These are phyloP conservation scores for Volucella inanis DNA, from an alignment of 2,888 invertebrate species.

Conservation along the genomic window DNA sequence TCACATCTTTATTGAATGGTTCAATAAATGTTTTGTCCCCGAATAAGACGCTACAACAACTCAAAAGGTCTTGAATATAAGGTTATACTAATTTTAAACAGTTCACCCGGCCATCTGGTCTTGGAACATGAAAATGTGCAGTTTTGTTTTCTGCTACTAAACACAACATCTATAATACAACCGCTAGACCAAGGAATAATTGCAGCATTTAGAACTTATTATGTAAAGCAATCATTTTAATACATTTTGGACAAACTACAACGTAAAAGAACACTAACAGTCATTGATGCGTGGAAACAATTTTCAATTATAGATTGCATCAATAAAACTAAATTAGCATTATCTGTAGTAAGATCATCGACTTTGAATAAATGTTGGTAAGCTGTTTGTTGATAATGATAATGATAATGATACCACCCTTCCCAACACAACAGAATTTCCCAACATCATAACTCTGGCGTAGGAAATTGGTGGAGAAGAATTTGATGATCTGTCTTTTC, in stretches of 20 bases:
- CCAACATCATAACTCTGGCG: slow-evolving; percentile 70
- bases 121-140: too few species aligned
- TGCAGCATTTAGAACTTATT: slow-evolving; percentile 77
- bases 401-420: too few species aligned
- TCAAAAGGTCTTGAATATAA: too few species aligned
- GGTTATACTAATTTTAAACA: too few species aligned
- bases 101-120: too few species aligned
- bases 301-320: slow-evolving; percentile 63
- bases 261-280: slow-evolving; percentile 23
- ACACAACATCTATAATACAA: too few species aligned
- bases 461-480: slow-evolving; percentile 75
- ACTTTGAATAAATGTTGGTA: slow-evolving; percentile 77
- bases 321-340: slow-evolving; percentile 39
- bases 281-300: slow-evolving; percentile 58
- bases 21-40: too few species aligned
- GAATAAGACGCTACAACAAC: too few species aligned
- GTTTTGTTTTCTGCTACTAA: too few species aligned
- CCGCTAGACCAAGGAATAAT: slow-evolving; percentile 77
- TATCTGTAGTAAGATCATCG: slow-evolving; percentile 73
- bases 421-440: too few species aligned
- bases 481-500: slow-evolving; percentile 50
- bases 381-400: slow-evolving; percentile 71
- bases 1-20: too few species aligned
- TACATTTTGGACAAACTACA: slow-evolving; percentile 18
- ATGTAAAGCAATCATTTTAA: slow-evolving; percentile 70